Conservation (phyloP, 2,113 vertebrate genomes). For the Bucco capensis region DNA sequence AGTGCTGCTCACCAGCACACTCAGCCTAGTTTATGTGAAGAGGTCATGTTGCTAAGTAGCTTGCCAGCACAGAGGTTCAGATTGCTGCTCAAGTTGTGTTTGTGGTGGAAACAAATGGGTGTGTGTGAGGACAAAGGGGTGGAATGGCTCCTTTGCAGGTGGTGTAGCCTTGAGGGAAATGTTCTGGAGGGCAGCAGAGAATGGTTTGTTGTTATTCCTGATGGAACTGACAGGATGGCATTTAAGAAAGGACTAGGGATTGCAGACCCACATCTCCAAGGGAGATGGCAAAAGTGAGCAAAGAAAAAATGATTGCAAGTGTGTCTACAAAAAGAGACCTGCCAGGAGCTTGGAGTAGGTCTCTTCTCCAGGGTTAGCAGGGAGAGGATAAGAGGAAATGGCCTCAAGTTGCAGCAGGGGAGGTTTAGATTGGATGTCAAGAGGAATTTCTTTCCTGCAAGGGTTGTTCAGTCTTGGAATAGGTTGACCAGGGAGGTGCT, state of each 20-base stretch:
- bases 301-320: background rate
- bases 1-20: slow-evolving; percentile 49
- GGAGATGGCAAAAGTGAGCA: background rate
- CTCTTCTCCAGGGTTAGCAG: no score
- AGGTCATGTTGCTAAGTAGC: slow-evolving; percentile 29
- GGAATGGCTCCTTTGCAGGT: background rate
- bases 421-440: no score
- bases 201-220: background rate
- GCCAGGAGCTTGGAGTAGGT: no score
- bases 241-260: background rate
- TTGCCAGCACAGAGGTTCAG: slow-evolving; percentile 32
- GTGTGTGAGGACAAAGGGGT: background rate
- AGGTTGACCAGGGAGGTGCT: no score
- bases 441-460: no score
- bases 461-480: no score
- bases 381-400: no score
- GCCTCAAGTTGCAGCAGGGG: no score
- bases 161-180: background rate
- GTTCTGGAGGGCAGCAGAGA: background rate
- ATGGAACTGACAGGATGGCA: background rate
- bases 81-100: background rate
- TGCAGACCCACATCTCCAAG: background rate
- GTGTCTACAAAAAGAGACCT: background rate
- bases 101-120: slow-evolving; percentile 1
- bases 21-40: slow-evolving; percentile 25